Percentiles rank a stretch among this genome's conserved stretches.
Conservation (phyloP, 2,113 vertebrate species). For the Mobula birostris region DNA sequence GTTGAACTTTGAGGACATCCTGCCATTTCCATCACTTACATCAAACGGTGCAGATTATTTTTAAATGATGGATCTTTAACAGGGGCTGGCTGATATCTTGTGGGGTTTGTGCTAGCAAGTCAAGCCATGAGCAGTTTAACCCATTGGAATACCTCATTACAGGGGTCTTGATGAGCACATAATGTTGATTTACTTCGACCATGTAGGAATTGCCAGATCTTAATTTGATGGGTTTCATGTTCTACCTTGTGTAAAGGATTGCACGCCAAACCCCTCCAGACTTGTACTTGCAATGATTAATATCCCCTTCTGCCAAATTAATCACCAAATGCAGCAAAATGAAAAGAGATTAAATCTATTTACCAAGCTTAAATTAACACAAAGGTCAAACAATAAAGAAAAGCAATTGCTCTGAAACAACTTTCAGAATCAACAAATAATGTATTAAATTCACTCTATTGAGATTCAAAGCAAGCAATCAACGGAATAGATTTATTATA, state of each 20-base stretch:
- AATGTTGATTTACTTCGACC: background rate
- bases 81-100: background rate
- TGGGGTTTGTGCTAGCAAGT: background rate
- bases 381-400: slow-evolving; percentile 12
- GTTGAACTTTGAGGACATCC: background rate
- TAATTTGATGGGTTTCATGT: background rate
- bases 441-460: background rate
- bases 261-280: background rate
- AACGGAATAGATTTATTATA: background rate
- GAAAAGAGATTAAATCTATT: slow-evolving; percentile 20
- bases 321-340: background rate
- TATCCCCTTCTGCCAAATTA: slow-evolving; percentile 15
- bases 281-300: slow-evolving; percentile 16
- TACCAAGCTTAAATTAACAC: slow-evolving; percentile 14
- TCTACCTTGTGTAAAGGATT: background rate
- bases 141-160: background rate
- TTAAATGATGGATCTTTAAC: background rate
- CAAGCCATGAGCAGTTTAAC: background rate
- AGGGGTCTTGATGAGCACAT: background rate
- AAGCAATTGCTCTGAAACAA: background rate
- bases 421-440: background rate
- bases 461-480: background rate
- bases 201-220: background rate
- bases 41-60: background rate
- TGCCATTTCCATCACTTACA: background rate